Conservation (phyloP, 2,888 invertebrate species). For the Craniophora ligustri region DNA sequence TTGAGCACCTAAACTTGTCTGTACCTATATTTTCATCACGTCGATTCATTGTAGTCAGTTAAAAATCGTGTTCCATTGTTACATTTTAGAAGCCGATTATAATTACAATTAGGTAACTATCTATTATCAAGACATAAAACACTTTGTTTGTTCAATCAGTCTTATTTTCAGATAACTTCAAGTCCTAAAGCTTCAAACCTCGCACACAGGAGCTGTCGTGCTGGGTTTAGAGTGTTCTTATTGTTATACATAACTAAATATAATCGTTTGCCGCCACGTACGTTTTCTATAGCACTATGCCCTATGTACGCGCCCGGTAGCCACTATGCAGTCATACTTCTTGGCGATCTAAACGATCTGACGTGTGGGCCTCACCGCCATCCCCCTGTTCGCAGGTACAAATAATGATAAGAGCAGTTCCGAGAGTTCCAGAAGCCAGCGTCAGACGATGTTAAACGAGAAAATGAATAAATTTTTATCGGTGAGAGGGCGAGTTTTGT, state of each 20-base stretch:
- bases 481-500: slow-evolving; percentile 90
- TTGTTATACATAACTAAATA: slow-evolving; percentile 23
- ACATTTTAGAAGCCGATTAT: slow-evolving; percentile 51
- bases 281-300: slow-evolving; percentile 55
- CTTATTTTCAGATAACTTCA: slow-evolving; percentile 66
- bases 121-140: slow-evolving; percentile 41
- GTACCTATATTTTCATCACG: slow-evolving; percentile 72
- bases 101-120: slow-evolving; percentile 43
- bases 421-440: slow-evolving; percentile 92
- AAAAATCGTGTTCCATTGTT: slow-evolving; percentile 55
- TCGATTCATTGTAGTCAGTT: slow-evolving; percentile 72
- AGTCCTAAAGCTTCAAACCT: slow-evolving; percentile 58
- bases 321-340: slow-evolving; percentile 55
- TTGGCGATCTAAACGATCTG: slow-evolving; percentile 48
- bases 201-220: slow-evolving; percentile 53
- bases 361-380: slow-evolving; percentile 72
- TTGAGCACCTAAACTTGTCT: slow-evolving; percentile 86
- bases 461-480: slow-evolving; percentile 98
- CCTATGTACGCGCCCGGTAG: slow-evolving; percentile 77
- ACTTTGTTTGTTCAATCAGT: slow-evolving; percentile 56
- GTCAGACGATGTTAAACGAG: slow-evolving; percentile 96
- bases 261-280: slow-evolving; percentile 55
- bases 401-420: slow-evolving; percentile 90
- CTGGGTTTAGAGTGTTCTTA: slow-evolving; percentile 57
- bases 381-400: slow-evolving; percentile 86